Evolutionary conservation across 2,113 vertebrate genomes (phyloP).

Genomic region (Ophiodon elongatus): DNA sequence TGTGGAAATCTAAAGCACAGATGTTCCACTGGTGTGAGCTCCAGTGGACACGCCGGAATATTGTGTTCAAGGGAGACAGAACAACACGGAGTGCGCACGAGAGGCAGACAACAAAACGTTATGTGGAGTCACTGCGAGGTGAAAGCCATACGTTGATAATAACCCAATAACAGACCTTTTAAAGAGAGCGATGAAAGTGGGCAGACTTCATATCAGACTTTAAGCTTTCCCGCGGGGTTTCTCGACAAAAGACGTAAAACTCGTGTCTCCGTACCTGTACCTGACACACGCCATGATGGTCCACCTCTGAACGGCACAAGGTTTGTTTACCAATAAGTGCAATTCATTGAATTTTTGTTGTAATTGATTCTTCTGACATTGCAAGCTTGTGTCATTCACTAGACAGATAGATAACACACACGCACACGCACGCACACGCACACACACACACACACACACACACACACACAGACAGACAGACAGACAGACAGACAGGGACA

Average conservation of each 20-base stretch:
- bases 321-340: background rate
- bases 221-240: background rate
- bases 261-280: background rate
- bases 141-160: constrained; percentile 18
- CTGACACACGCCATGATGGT: constrained; percentile 7
- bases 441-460: background rate
- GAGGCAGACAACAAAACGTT: constrained; percentile 11
- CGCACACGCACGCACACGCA: background rate
- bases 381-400: background rate
- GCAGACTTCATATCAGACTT: constrained; percentile 33
- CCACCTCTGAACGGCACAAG: background rate
- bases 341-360: constrained; percentile 1
- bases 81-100: background rate
- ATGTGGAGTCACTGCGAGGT: constrained; percentile 2
- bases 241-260: background rate
- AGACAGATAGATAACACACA: background rate
- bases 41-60: constrained; percentile 15
- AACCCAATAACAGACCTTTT: constrained; percentile 3
- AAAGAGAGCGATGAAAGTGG: constrained; percentile 40
- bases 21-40: constrained; percentile 58
- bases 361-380: background rate
- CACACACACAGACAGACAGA: background rate
- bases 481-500: background rate
- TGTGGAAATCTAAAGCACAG: constrained; percentile 67
- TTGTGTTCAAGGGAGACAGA: constrained; percentile 5